Percentiles rank a stretch among this genome's conserved stretches.
Evolutionary conservation across 2,797 vertebrate species (phyloP).

Genomic region (Syngnathus acus): DNA sequence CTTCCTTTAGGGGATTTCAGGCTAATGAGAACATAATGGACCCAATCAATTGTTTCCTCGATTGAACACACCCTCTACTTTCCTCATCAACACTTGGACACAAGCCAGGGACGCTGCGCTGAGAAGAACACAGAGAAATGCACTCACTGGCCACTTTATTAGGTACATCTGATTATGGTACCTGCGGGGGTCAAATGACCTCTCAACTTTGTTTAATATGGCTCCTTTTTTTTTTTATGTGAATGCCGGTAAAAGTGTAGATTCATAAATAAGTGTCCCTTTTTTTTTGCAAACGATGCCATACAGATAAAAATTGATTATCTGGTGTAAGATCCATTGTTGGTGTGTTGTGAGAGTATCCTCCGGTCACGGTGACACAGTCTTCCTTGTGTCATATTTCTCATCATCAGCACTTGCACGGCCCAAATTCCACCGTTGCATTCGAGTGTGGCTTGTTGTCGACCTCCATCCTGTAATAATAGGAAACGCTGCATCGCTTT

Average conservation of each 20-base stretch:
- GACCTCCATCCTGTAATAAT: slow-evolving; percentile 53
- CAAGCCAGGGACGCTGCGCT: slow-evolving; percentile 18
- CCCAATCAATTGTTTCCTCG: slow-evolving; percentile 53
- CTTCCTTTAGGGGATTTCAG: slow-evolving; percentile 14
- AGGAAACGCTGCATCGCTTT: slow-evolving; percentile 61
- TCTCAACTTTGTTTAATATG: too few species aligned
- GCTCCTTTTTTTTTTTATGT: too few species aligned
- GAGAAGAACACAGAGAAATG: background rate
- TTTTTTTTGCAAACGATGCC: background rate
- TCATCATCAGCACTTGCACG: slow-evolving; percentile 50
- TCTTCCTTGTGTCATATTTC: slow-evolving; percentile 57
- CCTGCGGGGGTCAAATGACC: background rate
- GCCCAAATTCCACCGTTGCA: slow-evolving; percentile 53
- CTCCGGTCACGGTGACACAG: slow-evolving; percentile 41
- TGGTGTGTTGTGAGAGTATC: slow-evolving; percentile 10
- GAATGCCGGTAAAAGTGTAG: too few species aligned
- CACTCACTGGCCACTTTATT: background rate
- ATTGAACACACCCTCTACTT: slow-evolving; percentile 35
- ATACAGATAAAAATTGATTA: background rate
- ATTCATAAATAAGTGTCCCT: too few species aligned
- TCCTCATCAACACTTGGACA: slow-evolving; percentile 18
- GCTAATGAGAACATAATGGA: slow-evolving; percentile 38
- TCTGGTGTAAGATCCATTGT: slow-evolving; percentile 1
- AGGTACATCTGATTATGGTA: background rate
- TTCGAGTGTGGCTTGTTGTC: slow-evolving; percentile 38